Percentiles rank a stretch among this genome's conserved stretches.
These are phyloP conservation scores for Amiota mariae DNA, from an alignment of 2,888 invertebrate species.

Conservation along the genomic window DNA sequence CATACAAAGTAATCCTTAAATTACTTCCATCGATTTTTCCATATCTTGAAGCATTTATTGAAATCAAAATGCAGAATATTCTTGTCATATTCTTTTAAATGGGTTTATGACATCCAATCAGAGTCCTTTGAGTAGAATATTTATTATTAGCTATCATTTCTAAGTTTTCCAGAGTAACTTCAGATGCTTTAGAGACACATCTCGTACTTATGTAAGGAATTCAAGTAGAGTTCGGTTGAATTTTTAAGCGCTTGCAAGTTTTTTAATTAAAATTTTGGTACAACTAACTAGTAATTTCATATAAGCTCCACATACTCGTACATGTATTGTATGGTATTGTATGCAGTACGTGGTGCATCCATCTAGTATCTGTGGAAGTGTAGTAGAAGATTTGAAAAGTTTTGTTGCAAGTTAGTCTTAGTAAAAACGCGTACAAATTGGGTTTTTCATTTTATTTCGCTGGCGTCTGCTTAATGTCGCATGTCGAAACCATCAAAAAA, in stretches of 20 bases:
- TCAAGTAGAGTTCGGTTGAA: neutral
- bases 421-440: slow-evolving; percentile 2
- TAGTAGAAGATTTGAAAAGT: slow-evolving; percentile 21
- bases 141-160: too few species aligned
- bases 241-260: slow-evolving; percentile 16
- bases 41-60: too few species aligned
- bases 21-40: too few species aligned
- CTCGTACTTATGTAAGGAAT: too few species aligned
- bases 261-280: slow-evolving; percentile 26
- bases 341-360: neutral
- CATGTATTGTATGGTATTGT: neutral
- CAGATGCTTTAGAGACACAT: too few species aligned
- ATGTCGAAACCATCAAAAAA: neutral
- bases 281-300: slow-evolving; percentile 3
- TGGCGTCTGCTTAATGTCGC: too few species aligned
- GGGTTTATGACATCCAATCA: neutral
- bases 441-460: neutral
- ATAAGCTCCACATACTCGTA: too few species aligned
- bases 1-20: too few species aligned
- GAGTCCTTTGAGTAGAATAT: neutral
- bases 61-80: too few species aligned
- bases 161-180: too few species aligned
- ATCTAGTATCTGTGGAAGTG: too few species aligned
- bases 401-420: neutral
- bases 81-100: neutral